phyloP scores from a whole-genome alignment of 2,113 vertebrate genomes.

The Pogonocichla stellata region DNA sequence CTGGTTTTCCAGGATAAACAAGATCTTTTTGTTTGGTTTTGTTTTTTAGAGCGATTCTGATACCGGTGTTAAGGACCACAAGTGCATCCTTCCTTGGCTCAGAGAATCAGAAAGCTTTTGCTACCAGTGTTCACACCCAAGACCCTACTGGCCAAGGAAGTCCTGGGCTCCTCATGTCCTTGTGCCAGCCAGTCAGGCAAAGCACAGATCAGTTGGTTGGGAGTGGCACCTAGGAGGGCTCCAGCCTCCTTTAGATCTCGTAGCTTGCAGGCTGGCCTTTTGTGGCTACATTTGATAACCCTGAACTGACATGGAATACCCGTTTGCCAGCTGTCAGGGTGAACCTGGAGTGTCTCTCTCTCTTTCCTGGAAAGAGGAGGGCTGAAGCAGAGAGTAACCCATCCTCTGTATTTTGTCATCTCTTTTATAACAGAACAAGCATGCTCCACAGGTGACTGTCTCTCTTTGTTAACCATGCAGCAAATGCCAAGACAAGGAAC shows the following conservation, averaged over 20 bases:
- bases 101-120: neutral
- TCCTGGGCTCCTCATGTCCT: neutral
- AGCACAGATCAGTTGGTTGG: rapidly evolving
- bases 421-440: neutral
- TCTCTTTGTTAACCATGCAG: neutral
- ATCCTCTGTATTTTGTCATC: neutral
- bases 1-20: neutral
- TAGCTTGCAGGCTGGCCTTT: neutral
- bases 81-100: neutral
- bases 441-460: neutral
- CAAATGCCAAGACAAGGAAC: neutral
- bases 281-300: neutral
- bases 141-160: neutral
- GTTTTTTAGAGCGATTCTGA: rapidly evolving
- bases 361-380: neutral
- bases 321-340: neutral
- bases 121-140: neutral
- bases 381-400: neutral
- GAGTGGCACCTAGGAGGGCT: neutral
- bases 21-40: neutral
- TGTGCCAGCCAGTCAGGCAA: neutral
- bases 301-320: neutral
- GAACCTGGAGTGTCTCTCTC: neutral
- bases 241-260: neutral
- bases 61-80: neutral